Evolutionary conservation across 64 coral and sea anemone species (phyloP).

Genomic region (Trachythela sp.): DNA sequence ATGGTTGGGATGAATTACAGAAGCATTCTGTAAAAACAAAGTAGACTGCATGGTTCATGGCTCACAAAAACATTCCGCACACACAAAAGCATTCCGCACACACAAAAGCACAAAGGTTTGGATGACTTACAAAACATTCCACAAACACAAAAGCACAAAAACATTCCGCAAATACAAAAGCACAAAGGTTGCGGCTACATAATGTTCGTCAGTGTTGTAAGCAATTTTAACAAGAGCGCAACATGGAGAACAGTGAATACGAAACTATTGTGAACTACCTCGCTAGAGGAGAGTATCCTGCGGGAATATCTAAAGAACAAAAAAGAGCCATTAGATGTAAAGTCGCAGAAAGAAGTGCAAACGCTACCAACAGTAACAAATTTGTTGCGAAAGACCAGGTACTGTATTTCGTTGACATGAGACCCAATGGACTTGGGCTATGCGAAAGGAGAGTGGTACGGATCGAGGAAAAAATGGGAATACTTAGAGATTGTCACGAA

Average conservation of each 20-base stretch:
- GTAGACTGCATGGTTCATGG: no score
- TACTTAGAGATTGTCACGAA: not conserved
- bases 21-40: no score
- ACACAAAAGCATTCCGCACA: no score
- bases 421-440: not conserved
- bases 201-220: not conserved
- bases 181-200: not conserved
- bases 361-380: not conserved
- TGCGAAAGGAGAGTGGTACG: not conserved
- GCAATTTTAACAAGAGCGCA: not conserved
- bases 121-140: no score
- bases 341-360: not conserved
- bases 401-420: not conserved
- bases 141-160: no score
- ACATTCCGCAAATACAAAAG: not conserved
- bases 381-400: not conserved
- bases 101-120: no score
- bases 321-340: slow-evolving; percentile 16
- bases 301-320: not conserved
- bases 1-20: no score
- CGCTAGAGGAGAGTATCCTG: not conserved
- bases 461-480: not conserved
- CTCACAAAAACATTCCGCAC: no score
- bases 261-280: not conserved
- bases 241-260: not conserved